Evolutionary conservation across 2,797 vertebrate species (phyloP), one percentile per base, ranked within the genome.

Genomic region (Syndactyla subalaris): DNA sequence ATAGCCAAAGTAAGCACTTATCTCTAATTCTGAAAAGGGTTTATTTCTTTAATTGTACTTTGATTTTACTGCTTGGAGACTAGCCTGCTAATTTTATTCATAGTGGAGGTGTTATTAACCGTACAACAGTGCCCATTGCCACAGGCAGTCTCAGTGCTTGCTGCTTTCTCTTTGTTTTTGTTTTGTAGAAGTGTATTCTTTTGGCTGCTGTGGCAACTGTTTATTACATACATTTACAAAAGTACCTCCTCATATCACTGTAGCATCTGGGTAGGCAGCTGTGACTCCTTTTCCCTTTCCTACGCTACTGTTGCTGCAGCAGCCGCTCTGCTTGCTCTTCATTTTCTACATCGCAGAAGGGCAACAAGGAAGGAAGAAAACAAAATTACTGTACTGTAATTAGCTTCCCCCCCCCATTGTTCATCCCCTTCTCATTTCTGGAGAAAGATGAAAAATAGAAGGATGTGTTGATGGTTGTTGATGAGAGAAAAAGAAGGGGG

Each of bases 201-300:
- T 91, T 95, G 95, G 95, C 95, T 96, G 87, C 89, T 96, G 87
- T 96, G 94, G 94, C 87, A 95, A 96, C 82, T 93, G 87, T 91
- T 93, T 96, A 97, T 96, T 96, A 62, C 81, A 66, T 77, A 38
- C 92, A 93, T 96, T 96, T 93, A 73, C 95, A 92, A 90, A 92
- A 94, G 91, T 80, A 89, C 59, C 82, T 88, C 54, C 51, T 79
- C 89, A 52, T 89, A 91, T n/a, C 70, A 59, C 66, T 92, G 79
- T 70, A 91, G 87, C 89, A 93, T 96, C 94, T 95, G 96, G 76
- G 59, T 48, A 57, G 83, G 88, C 95, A 92, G 82, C 94, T 94
- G 89, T 80, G 82, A 52, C 34, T 93, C 70, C 58, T n/a, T 85
- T 81, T 87, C 58, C 75, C 34, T 91, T 95, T 52, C 66, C 55